A percentile compares a stretch with the other conserved stretches of the same genome.
phyloP scores from a whole-genome alignment of 1,140 invertebrate species.

The Episyrphus balteatus region DNA sequence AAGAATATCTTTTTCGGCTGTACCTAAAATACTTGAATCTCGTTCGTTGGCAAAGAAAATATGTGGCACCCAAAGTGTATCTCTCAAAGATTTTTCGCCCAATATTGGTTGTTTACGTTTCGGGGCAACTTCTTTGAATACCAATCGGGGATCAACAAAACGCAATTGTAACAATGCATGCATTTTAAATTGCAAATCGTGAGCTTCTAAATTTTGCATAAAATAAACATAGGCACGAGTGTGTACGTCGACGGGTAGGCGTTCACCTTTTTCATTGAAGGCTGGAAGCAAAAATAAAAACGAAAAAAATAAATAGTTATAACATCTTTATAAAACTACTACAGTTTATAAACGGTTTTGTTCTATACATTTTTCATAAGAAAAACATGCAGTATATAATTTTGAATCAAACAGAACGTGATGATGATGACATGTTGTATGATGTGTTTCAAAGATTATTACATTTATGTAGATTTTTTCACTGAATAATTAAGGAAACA shows the following conservation, averaged over 20 bases:
- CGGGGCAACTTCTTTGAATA: constrained; percentile 52
- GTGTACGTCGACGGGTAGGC: constrained; percentile 47
- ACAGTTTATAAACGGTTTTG: neutral
- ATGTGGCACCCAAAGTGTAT: constrained; percentile 69
- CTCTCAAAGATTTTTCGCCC: constrained; percentile 54
- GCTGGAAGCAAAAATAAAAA: constrained; percentile 1
- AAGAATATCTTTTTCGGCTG: constrained; percentile 62
- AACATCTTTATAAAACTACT: neutral
- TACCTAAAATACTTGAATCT: constrained; percentile 53
- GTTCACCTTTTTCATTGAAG: constrained; percentile 22
- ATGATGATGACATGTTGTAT: too few relatives aligned
- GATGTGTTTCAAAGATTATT: too few relatives aligned
- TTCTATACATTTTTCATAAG: neutral
- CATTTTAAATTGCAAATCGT: constrained; percentile 71
- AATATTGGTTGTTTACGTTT: constrained; percentile 49
- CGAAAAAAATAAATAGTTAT: neutral
- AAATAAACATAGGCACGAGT: constrained; percentile 62
- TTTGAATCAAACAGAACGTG: too few relatives aligned
- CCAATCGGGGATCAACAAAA: constrained; percentile 57
- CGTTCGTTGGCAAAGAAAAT: constrained; percentile 70
- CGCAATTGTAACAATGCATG: constrained; percentile 66
- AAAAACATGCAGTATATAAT: neutral
- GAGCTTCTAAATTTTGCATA: constrained; percentile 63
- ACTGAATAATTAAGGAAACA: too few relatives aligned
- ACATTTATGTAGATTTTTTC: too few relatives aligned